Conservation (phyloP, 2,888 invertebrate genomes). For the Cosmia pyralina region DNA sequence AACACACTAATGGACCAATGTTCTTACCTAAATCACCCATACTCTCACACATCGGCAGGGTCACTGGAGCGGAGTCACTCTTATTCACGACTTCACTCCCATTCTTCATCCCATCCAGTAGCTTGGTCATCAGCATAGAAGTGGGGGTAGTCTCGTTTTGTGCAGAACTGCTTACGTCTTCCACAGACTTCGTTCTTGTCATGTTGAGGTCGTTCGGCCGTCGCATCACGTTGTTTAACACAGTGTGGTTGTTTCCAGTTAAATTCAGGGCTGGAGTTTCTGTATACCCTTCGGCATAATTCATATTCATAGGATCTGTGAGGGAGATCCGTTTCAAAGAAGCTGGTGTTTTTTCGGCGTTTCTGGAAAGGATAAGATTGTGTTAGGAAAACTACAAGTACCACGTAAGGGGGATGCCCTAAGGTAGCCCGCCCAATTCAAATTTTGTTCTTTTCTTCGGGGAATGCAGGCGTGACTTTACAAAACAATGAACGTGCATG, state of each 20-base stretch:
- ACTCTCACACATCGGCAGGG: conserved; percentile 89
- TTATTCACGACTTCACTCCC: conserved; percentile 76
- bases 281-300: conserved; percentile 45
- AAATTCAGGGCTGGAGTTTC: conserved; percentile 52
- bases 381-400: not conserved
- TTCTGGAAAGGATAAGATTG: conserved; percentile 69
- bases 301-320: conserved; percentile 52
- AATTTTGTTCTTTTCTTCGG: no score
- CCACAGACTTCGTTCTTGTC: conserved; percentile 39
- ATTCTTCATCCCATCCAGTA: conserved; percentile 78
- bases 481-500: no score
- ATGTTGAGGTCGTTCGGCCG: conserved; percentile 20
- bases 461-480: no score
- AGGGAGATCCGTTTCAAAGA: conserved; percentile 73
- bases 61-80: conserved; percentile 69
- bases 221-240: not conserved
- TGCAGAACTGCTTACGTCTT: conserved; percentile 65
- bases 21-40: conserved; percentile 91
- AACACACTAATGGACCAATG: no score
- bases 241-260: conserved; percentile 42
- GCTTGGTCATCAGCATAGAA: conserved; percentile 75
- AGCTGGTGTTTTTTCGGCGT: conserved; percentile 72
- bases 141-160: conserved; percentile 60
- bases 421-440: no score
- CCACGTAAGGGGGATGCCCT: no score